phyloP scores from a whole-genome alignment of 2,113 vertebrate species.

The Rana temporaria region DNA sequence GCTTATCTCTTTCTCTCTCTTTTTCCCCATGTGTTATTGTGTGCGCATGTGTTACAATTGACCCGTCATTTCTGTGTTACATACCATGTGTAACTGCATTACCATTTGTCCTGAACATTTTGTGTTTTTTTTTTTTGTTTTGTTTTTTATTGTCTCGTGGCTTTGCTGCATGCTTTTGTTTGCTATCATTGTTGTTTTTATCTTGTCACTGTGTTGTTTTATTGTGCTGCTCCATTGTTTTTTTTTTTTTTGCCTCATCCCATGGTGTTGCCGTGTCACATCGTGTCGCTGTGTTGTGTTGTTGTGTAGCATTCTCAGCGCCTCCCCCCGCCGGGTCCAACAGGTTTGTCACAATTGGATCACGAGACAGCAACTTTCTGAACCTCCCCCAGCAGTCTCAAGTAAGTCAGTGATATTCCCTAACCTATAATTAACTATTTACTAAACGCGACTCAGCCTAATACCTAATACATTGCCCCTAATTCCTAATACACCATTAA shows the following conservation, averaged over 20 bases:
- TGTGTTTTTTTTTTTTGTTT: background rate
- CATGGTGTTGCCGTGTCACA: constrained; percentile 12
- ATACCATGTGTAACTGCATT: constrained; percentile 14
- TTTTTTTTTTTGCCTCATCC: background rate
- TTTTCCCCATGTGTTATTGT: constrained; percentile 55
- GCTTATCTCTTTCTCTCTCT: constrained; percentile 51
- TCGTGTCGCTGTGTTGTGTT: constrained; percentile 63
- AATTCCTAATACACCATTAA: constrained; percentile 11
- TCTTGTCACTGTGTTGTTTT: constrained; percentile 18
- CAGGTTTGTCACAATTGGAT: constrained; percentile 99
- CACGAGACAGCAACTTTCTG: constrained; percentile 99
- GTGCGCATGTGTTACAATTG: constrained; percentile 42
- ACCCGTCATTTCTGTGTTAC: constrained; percentile 32
- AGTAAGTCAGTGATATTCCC: constrained; percentile 71
- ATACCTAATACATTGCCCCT: background rate
- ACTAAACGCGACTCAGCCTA: constrained; percentile 22
- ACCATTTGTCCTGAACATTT: constrained; percentile 13
- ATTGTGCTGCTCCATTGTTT: constrained; percentile 29
- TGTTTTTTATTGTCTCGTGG: background rate
- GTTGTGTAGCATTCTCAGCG: constrained; percentile 89
- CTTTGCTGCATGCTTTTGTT: constrained; percentile 12
- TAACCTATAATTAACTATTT: constrained; percentile 17
- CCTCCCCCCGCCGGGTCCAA: constrained; percentile 95
- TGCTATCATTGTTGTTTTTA: background rate
- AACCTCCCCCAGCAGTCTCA: constrained; percentile 97